A percentile compares a stretch with the other conserved stretches of the same genome.
Conservation (phyloP, 2,888 invertebrate genomes). For the Epicampocera succincta region DNA sequence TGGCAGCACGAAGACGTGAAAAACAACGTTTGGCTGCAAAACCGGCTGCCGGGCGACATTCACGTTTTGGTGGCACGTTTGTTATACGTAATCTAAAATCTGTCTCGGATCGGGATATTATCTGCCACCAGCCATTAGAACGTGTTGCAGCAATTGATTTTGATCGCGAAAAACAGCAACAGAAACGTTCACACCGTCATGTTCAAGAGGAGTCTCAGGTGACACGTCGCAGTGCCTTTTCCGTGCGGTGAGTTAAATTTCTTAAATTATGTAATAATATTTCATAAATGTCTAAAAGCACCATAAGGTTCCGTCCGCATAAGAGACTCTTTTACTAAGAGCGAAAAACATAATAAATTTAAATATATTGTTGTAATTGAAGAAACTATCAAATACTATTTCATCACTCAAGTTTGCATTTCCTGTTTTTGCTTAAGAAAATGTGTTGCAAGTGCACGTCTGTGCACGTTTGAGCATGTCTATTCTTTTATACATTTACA, state of each 20-base stretch:
- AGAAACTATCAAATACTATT: neutral
- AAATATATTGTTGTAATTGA: neutral
- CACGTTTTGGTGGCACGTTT: constrained; percentile 96
- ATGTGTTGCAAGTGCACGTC: constrained; percentile 1
- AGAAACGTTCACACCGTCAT: constrained; percentile 88
- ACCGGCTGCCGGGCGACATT: constrained; percentile 85
- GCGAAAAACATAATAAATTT: too few relatives aligned
- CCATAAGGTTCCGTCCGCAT: too few relatives aligned
- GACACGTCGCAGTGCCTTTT: constrained; percentile 92
- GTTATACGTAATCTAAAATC: constrained; percentile 96
- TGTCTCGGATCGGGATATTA: constrained; percentile 92
- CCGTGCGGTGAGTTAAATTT: constrained; percentile 84
- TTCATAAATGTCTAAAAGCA: too few relatives aligned
- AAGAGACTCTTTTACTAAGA: too few relatives aligned
- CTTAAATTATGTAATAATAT: too few relatives aligned
- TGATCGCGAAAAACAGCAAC: constrained; percentile 87
- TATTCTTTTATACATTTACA: constrained; percentile 7
- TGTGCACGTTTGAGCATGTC: neutral
- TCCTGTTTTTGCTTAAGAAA: constrained; percentile 23
- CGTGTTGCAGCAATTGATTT: constrained; percentile 90
- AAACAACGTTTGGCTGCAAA: constrained; percentile 80
- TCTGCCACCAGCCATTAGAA: constrained; percentile 92
- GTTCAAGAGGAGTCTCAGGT: constrained; percentile 85
- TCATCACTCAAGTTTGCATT: constrained; percentile 22
- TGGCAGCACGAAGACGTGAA: constrained; percentile 89